phyloP scores from a whole-genome alignment of 1,140 invertebrate genomes.

The Bombus breviceps region DNA sequence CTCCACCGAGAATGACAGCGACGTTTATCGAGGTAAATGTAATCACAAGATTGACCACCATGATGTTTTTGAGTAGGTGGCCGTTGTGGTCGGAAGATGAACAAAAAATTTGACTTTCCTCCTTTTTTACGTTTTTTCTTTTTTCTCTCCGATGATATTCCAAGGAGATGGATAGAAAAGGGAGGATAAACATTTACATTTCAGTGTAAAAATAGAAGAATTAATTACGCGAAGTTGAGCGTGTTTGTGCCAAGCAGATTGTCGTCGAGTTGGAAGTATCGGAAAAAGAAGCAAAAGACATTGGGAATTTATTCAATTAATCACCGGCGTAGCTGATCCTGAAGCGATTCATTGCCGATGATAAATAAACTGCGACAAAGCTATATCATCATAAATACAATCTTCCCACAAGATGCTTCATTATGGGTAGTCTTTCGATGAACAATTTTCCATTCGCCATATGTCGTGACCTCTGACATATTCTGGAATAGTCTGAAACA shows the following conservation, averaged over 20 bases:
- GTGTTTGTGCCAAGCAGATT: background rate
- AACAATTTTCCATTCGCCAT: too few relatives aligned
- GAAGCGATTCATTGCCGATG: too few relatives aligned
- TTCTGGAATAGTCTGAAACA: background rate
- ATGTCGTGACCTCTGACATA: too few relatives aligned
- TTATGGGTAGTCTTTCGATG: background rate
- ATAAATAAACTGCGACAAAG: slow-evolving; percentile 24
- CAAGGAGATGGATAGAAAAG: background rate
- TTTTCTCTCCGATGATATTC: background rate
- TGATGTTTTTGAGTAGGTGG: background rate
- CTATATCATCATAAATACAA: background rate
- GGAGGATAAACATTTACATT: background rate
- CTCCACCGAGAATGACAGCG: slow-evolving; percentile 72
- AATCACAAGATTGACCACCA: background rate
- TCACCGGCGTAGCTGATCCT: background rate
- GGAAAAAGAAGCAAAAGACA: background rate
- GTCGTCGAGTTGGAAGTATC: background rate
- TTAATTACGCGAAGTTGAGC: background rate
- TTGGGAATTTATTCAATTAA: slow-evolving; percentile 19
- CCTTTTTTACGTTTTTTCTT: background rate
- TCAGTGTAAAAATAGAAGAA: background rate
- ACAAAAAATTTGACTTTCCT: background rate
- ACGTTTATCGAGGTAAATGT: slow-evolving; percentile 71
- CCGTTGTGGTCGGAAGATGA: background rate
- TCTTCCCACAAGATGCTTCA: background rate